Conservation (phyloP, 2,888 invertebrate species). For the Caradrina clavipalpis region DNA sequence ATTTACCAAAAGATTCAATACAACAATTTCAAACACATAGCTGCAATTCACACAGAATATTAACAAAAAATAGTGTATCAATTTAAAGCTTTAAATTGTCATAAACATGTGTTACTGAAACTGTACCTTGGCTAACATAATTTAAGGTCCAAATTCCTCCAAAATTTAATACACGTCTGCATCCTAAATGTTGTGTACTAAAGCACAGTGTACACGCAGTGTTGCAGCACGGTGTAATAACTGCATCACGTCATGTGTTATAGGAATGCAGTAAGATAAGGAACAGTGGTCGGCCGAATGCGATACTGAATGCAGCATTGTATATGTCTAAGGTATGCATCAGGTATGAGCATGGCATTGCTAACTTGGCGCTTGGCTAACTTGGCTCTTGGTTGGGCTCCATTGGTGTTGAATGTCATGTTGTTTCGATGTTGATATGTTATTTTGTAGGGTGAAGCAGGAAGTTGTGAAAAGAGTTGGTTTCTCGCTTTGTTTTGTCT, state of each 20-base stretch:
- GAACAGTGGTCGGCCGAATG: constrained; percentile 91
- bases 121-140: background rate
- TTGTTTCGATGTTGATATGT: constrained; percentile 25
- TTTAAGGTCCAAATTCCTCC: constrained; percentile 7
- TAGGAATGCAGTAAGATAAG: constrained; percentile 92
- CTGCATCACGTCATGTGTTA: constrained; percentile 76
- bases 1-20: background rate
- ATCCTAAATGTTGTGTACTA: constrained; percentile 39
- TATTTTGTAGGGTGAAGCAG: background rate
- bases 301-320: constrained; percentile 92
- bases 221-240: constrained; percentile 68
- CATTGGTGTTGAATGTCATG: constrained; percentile 53
- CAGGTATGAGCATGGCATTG: constrained; percentile 67
- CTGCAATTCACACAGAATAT: background rate
- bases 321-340: constrained; percentile 93
- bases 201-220: constrained; percentile 39
- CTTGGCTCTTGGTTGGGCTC: constrained; percentile 57
- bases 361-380: constrained; percentile 69
- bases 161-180: background rate
- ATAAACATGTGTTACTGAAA: background rate
- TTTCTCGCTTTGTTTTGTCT: background rate
- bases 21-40: background rate
- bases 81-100: background rate
- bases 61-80: background rate
- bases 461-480: background rate